Conservation (phyloP, 2,888 invertebrate species). For the Ditylenchus weischeri region DNA sequence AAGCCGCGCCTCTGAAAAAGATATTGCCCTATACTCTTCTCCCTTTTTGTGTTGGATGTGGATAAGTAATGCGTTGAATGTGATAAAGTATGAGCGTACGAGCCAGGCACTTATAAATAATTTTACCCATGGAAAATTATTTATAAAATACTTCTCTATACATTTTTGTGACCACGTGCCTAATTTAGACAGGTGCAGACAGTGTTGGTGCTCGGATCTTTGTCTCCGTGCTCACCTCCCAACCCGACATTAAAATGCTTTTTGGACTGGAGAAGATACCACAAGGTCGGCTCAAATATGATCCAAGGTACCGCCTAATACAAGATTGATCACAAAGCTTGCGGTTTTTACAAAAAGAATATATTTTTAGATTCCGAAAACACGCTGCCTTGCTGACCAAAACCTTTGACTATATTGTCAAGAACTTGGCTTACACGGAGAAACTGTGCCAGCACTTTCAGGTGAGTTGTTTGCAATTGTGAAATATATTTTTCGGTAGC, state of each 20-base stretch:
- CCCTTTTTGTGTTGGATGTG: no score
- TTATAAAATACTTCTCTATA: not conserved
- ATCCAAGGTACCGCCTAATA: slow-evolving; percentile 23
- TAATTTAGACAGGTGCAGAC: slow-evolving; percentile 49
- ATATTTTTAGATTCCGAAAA: slow-evolving; percentile 33
- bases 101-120: no score
- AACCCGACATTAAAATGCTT: slow-evolving; percentile 53
- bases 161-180: not conserved
- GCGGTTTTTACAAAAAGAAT: not conserved
- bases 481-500: not conserved
- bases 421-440: slow-evolving; percentile 51
- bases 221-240: slow-evolving; percentile 50
- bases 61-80: no score
- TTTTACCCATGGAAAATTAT: no score
- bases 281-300: slow-evolving; percentile 49
- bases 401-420: slow-evolving; percentile 52
- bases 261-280: slow-evolving; percentile 55
- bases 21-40: no score
- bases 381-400: slow-evolving; percentile 46
- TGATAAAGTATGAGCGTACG: no score
- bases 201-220: slow-evolving; percentile 55
- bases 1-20: no score
- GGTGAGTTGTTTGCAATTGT: slow-evolving; percentile 21
- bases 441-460: slow-evolving; percentile 52
- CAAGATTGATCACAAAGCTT: no score